A percentile compares a stretch with the other conserved stretches of the same genome.
phyloP scores from a whole-genome alignment of 2,113 vertebrate species.

The Aphyosemion australe region DNA sequence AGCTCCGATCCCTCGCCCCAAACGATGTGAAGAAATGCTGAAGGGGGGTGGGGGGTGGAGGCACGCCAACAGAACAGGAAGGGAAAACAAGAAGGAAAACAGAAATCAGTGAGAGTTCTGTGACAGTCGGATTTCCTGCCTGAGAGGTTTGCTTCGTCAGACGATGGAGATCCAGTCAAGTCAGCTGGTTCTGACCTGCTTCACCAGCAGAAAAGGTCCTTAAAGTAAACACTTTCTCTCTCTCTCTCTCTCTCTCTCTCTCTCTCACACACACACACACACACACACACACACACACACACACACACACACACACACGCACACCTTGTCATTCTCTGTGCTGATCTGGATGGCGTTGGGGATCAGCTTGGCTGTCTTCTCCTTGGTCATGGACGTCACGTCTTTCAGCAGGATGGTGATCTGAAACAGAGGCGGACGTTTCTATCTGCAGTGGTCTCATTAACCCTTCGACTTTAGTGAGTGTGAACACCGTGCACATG shows the following conservation, averaged over 20 bases:
- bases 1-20: slow-evolving; percentile 90
- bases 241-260: too few relatives aligned
- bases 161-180: slow-evolving; percentile 4
- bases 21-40: slow-evolving; percentile 94
- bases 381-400: slow-evolving; percentile 88
- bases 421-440: slow-evolving; percentile 50
- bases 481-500: background rate
- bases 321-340: slow-evolving; percentile 87
- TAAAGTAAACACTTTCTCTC: slow-evolving; percentile 6
- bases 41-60: slow-evolving; percentile 18
- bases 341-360: slow-evolving; percentile 93
- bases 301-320: too few relatives aligned
- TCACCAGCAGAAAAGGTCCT: slow-evolving; percentile 10
- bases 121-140: slow-evolving; percentile 5
- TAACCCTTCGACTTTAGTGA: background rate
- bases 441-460: too few relatives aligned
- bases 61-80: slow-evolving; percentile 11
- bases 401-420: slow-evolving; percentile 92
- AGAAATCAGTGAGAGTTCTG: background rate
- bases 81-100: slow-evolving; percentile 10
- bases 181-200: slow-evolving; percentile 45
- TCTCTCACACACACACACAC: too few relatives aligned
- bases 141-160: slow-evolving; percentile 18
- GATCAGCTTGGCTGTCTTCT: slow-evolving; percentile 92
- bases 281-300: too few relatives aligned